Conservation (phyloP, 2,113 vertebrate species). For the Narcine bancroftii region DNA sequence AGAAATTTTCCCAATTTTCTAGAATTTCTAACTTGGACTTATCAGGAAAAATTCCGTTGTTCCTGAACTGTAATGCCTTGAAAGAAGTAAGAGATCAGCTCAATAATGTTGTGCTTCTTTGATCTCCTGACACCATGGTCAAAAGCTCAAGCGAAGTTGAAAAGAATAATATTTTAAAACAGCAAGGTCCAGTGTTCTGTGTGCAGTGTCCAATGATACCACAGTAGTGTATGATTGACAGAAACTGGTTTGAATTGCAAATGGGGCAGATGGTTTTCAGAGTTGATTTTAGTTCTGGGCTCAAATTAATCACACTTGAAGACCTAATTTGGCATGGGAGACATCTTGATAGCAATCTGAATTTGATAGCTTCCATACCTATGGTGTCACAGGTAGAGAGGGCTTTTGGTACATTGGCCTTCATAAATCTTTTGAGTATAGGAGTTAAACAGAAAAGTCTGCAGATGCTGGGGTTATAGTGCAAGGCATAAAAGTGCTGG, state of each 20-base stretch:
- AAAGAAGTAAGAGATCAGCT: neutral
- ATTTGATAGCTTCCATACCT: constrained; percentile 38
- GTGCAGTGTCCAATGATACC: constrained; percentile 14
- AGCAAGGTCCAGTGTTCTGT: neutral
- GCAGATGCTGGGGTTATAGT: too few relatives aligned
- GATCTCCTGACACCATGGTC: neutral
- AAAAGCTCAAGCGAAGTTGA: neutral
- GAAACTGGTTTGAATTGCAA: constrained; percentile 47
- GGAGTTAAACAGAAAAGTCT: too few relatives aligned
- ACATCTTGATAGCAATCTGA: constrained; percentile 41
- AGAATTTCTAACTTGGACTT: neutral
- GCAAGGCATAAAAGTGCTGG: too few relatives aligned
- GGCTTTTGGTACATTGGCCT: too few relatives aligned
- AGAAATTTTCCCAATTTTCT: neutral
- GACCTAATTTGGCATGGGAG: constrained; percentile 41
- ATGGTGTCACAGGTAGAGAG: constrained; percentile 39
- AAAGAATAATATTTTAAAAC: neutral
- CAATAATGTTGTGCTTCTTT: neutral
- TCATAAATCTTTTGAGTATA: too few relatives aligned
- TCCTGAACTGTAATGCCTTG: neutral
- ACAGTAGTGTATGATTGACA: constrained; percentile 45
- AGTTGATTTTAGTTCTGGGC: constrained; percentile 44
- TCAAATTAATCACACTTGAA: constrained; percentile 46
- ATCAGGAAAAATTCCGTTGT: neutral
- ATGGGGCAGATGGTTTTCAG: constrained; percentile 45